Evolutionary conservation across 2,797 vertebrate species (phyloP), one percentile per base, ranked within the genome.

Genomic region (Carduelis carduelis): DNA sequence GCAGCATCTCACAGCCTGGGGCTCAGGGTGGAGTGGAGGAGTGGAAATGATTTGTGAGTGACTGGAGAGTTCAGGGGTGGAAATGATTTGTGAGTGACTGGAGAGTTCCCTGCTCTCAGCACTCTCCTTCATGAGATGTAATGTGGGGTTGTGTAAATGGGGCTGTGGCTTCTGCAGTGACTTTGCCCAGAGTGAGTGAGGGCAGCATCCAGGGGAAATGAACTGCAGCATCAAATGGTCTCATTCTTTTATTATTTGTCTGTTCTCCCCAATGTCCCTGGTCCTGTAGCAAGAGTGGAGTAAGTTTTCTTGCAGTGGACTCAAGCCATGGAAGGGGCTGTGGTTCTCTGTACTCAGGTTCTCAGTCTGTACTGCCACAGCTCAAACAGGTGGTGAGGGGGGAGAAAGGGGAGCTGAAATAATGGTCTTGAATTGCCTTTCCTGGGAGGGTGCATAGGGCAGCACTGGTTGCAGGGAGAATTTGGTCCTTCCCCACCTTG

Each of bases 131-230:
- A 41, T 0, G 0, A 65, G 71, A 64, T 41, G 68, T 76, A 55
- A 53, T 27, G 53, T 71, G 10, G 13, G 12, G 2, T 20, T 59
- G 41, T 9, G 2, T n/a, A 23, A 78, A 65, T 6, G 24, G 24
- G 7, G 28, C 61, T 69, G 43, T 0, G 0, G 5, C 49, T 83
- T 43, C 49, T 77, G 60, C 57, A 53, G 49, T 1, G 3, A 11
- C 19, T 90, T 57, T 78, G 30, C 46, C 32, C 39, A 18, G 43
- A 41, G 30, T 0, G 5, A 64, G 9, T 2, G 8, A 78, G 28
- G 12, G 61, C 30, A 74, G 19, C 1, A 9, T 32, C 44, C 7
- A 3, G 39, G 35, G 14, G 34, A 91, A 53, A 52, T 39, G 8
- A 11, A 4, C 16, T 43, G 43, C 19, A 43, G 26, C 6, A 1